Base-by-base conservation (phyloP, 2,113 vertebrate species). In the Nycticebus coucang region DNA sequence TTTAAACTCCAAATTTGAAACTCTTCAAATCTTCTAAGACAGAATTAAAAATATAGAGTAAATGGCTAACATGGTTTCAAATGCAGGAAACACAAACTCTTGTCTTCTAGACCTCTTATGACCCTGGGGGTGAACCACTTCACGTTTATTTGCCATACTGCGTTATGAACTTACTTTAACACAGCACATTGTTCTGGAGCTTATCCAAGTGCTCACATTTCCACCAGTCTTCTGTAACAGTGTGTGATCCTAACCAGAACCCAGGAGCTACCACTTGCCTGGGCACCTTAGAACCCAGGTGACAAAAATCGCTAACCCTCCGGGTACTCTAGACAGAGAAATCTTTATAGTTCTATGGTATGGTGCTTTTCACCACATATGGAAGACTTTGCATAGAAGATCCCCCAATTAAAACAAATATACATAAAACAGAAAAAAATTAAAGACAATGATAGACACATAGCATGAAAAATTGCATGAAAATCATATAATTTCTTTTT, bases 1-100 rank as follows among this genome's bases (percentile, higher is more conserved):
- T 93, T 89, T 74, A 60, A 95, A 82, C 35, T 80, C 28, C 80
- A 78, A 93, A 68, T 57, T 82, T 50, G 41, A 72, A 92, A 57
- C 19, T 68, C 45, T 24, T 69, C 59, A 94, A 57, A 66, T 64
- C 30, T 94, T 92, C 33, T 57, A 33, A 93, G 57, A 41, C 28
- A 37, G 5, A 69, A 45, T 78, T 88, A 57, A 62, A 83, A 83
- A 83, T 33, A 93, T 59, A 69, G 7, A 30, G 1, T 82, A 78
- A 93, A 50, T 90, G 35, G 45, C 24, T 69, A 45, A 45, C 24
- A 9, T 41, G 26, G 4, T 50, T 87, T 86, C 75, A 94, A 75
- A 35, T 80, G 75, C 17, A 91, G 35, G 15, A 77, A 91, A 71
- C 2, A 10, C 35, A 81, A 50, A 82, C 41, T 80, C 50, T 89